Percentiles rank a stretch among this genome's conserved stretches.
These are phyloP conservation scores for Lepidochitona cinerea DNA, from an alignment of 2,888 invertebrate species.

Conservation along the genomic window DNA sequence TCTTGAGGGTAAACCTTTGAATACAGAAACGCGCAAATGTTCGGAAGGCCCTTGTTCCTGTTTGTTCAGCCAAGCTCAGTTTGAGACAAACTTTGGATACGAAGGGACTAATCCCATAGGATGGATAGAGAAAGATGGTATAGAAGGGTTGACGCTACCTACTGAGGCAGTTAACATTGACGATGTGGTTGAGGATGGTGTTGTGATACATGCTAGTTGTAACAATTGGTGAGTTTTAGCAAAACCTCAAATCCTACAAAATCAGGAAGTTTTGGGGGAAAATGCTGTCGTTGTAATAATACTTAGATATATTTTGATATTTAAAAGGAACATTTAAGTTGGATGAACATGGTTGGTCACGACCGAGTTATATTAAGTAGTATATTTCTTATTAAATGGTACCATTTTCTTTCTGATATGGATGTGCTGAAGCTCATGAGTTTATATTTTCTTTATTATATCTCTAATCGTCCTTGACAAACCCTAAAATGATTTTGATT, in stretches of 20 bases:
- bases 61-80: not conserved
- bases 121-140: slow-evolving; percentile 8
- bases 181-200: slow-evolving; percentile 4
- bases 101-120: not conserved
- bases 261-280: too few relatives aligned
- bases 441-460: not conserved
- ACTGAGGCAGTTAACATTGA: not conserved
- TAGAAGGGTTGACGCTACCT: not conserved
- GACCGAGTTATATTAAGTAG: not conserved
- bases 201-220: not conserved
- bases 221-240: not conserved
- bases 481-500: not conserved
- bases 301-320: too few relatives aligned
- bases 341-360: too few relatives aligned
- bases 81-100: not conserved
- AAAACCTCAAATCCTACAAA: too few relatives aligned
- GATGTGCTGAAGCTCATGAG: not conserved
- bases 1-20: too few relatives aligned
- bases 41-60: not conserved
- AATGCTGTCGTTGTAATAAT: too few relatives aligned
- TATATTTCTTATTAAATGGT: not conserved
- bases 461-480: not conserved
- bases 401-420: not conserved
- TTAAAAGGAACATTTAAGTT: too few relatives aligned
- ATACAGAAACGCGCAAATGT: not conserved